Conservation (phyloP, 2,888 invertebrate species). For the Sarcophaga rosellei region DNA sequence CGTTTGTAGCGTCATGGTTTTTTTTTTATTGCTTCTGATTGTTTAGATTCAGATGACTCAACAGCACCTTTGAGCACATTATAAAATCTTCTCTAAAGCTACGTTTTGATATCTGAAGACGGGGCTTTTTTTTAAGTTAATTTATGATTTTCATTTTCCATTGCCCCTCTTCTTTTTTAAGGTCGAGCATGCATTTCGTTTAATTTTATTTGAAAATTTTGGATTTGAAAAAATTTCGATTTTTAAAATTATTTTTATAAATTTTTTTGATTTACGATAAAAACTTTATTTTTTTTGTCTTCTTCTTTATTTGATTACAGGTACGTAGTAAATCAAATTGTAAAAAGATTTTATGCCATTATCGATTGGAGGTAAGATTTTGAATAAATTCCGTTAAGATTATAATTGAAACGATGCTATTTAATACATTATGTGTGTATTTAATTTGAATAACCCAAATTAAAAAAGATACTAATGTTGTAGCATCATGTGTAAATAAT, state of each 20-base stretch:
- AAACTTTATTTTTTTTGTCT: not conserved
- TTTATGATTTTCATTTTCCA: too few species aligned
- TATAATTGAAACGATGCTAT: too few species aligned
- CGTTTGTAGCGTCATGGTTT: constrained; percentile 12
- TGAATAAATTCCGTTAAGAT: not conserved
- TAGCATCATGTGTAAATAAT: too few species aligned
- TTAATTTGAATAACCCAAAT: too few species aligned
- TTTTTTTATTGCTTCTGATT: constrained; percentile 1
- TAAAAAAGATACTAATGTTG: too few species aligned
- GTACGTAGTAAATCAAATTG: constrained; percentile 55
- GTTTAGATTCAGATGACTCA: not conserved
- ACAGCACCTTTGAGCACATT: not conserved
- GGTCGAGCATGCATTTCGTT: not conserved
- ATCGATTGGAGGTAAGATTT: constrained; percentile 46
- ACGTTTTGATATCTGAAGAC: too few species aligned
- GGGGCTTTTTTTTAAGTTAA: too few species aligned
- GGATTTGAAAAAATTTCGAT: not conserved
- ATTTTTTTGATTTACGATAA: constrained; percentile 4
- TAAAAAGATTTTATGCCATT: constrained; percentile 6
- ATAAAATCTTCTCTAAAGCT: not conserved
- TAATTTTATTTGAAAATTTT: not conserved
- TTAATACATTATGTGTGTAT: too few species aligned
- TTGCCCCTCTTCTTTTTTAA: not conserved
- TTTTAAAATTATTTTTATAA: not conserved
- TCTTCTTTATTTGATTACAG: constrained; percentile 48